phyloP scores from a whole-genome alignment of 2,797 vertebrate genomes.

The Moxostoma hubbsi region DNA sequence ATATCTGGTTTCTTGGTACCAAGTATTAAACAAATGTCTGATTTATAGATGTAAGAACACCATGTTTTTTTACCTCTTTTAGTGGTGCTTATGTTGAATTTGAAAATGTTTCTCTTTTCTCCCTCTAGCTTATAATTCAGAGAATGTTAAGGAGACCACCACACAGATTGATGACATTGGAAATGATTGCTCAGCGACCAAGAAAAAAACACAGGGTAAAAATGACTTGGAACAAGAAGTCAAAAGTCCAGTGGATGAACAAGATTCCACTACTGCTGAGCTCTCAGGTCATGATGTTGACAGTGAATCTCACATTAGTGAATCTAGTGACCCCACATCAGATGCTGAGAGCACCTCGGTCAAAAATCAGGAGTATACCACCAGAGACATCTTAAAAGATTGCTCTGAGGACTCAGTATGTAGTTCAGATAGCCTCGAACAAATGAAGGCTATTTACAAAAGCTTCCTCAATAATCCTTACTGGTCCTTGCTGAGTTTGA shows the following conservation, averaged over 20 bases:
- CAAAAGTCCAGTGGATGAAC: constrained; percentile 86
- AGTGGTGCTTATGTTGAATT: constrained; percentile 59
- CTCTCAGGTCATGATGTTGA: constrained; percentile 93
- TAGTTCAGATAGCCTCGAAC: constrained; percentile 90
- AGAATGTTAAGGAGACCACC: constrained; percentile 84
- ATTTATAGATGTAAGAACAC: not conserved
- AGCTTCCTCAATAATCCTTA: constrained; percentile 95
- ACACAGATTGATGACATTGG: constrained; percentile 84
- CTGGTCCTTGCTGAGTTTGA: constrained; percentile 93
- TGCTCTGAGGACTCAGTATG: constrained; percentile 78
- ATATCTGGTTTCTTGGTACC: not conserved
- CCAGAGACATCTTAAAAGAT: constrained; percentile 73
- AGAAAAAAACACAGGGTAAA: constrained; percentile 82
- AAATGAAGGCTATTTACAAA: constrained; percentile 98
- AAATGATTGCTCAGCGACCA: constrained; percentile 76
- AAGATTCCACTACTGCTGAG: constrained; percentile 84
- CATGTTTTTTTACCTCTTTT: not conserved
- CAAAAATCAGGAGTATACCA: constrained; percentile 83
- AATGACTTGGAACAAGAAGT: constrained; percentile 78
- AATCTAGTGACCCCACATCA: constrained; percentile 90
- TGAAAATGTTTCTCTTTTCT: constrained; percentile 13
- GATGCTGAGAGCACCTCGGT: constrained; percentile 89
- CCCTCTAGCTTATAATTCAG: constrained; percentile 89
- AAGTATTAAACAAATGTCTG: not conserved
- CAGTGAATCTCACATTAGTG: constrained; percentile 93